Evolutionary conservation across 1,140 invertebrate genomes (phyloP), one percentile per base, ranked within the genome.

Genomic region (Pomacea maculata): DNA sequence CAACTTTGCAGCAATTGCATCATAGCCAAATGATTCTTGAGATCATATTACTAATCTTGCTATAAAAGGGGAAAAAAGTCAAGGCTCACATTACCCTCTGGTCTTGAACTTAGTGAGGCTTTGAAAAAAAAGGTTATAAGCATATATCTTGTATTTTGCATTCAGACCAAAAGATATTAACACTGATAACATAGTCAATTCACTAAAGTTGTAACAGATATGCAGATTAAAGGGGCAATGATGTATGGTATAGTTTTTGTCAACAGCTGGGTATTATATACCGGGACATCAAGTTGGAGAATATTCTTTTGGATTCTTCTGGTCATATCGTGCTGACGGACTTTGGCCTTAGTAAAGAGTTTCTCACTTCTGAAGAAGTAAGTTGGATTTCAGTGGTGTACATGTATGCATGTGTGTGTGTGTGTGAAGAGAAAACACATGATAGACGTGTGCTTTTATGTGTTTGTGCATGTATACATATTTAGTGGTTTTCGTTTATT

Each of bases 311-410:
- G 85, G 98, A 99, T 92, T 94, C 95, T 17, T 95, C 98, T 90
- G 98, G 98, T 11, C 98, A 99, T 89, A 98, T 99, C 89, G 97
- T 97, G 25, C 92, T 99, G 17, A 99, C 98, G n/a, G 98, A 99
- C 92, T 99, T 99, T 93, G 98, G 98, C 34, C 93, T 99, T 73
- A 98, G 97, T 83, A 99, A 99, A 92, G 95, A 98, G 89, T 97
- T 98, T 89, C 93, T 95, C 75, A 93, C 94, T 29, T 92, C 94
- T 86, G 94, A 95, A 78, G 82, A 81, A 55, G 86, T 86, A 84
- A 81, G 76, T 67, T 52, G 45, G 11, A 61, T 11, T 61, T 61
- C 11, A 61, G 1, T 11, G 57, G 57, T 61, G 57, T 61, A 61
- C 57, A 29, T 54, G n/a, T 15, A 21, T 75, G 9, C 12, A 2